These are phyloP conservation scores for Falco naumanni DNA, from an alignment of 2,797 vertebrate species.

Conservation along the genomic window DNA sequence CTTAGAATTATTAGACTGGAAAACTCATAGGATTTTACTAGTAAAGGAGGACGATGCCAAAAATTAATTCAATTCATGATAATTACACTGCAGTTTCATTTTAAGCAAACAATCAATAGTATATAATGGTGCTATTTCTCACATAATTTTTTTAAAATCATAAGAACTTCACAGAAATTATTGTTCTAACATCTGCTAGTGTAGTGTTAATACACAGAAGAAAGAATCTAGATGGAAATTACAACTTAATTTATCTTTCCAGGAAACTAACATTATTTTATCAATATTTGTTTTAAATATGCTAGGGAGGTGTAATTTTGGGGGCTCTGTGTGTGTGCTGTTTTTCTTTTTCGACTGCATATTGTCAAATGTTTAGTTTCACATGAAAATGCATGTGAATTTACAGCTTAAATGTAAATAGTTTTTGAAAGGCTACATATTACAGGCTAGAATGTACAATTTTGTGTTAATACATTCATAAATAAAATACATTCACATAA, in stretches of 20 bases:
- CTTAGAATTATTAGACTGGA: background rate
- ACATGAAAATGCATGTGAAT: background rate
- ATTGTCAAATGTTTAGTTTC: background rate
- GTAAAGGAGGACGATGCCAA: background rate
- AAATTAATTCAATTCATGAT: background rate
- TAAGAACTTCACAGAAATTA: background rate
- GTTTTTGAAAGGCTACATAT: background rate
- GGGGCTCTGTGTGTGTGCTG: too few relatives aligned
- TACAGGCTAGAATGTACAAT: background rate
- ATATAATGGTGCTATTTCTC: background rate
- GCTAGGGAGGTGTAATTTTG: fast-evolving
- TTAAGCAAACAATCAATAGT: background rate
- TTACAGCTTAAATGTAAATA: background rate
- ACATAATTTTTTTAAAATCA: background rate
- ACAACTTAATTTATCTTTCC: background rate
- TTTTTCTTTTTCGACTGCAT: background rate
- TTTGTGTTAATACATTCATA: background rate
- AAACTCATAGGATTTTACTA: background rate
- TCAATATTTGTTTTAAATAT: background rate
- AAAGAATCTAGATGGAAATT: background rate
- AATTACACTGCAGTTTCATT: background rate
- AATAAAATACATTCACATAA: background rate
- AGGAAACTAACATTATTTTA: background rate
- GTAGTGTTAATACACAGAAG: background rate
- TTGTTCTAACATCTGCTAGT: background rate